Conservation (phyloP, 2,888 invertebrate species). For the Minunthozetes semirufus region DNA sequence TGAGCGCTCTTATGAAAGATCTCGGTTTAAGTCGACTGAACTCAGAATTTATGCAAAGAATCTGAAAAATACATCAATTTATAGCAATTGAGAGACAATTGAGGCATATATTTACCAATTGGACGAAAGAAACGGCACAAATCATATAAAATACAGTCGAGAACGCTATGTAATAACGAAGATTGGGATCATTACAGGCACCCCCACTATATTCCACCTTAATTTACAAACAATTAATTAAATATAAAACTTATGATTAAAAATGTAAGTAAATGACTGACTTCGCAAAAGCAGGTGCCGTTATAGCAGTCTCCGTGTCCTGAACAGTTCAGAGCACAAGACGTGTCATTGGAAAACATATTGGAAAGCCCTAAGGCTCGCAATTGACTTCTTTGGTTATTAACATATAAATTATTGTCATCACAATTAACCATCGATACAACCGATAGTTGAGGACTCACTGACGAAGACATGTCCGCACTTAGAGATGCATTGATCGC, state of each 20-base stretch:
- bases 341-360: constrained; percentile 43
- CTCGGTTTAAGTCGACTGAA: constrained; percentile 70
- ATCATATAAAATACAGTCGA: constrained; percentile 68
- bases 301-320: constrained; percentile 85
- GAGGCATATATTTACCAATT: constrained; percentile 56
- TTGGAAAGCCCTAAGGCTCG: constrained; percentile 7
- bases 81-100: neutral
- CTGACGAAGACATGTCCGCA: neutral
- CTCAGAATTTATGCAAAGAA: constrained; percentile 45
- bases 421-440: constrained; percentile 11
- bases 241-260: too few species aligned
- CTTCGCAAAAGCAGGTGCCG: constrained; percentile 84
- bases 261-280: constrained; percentile 46
- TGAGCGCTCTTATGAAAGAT: constrained; percentile 69
- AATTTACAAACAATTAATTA: neutral
- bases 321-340: constrained; percentile 69
- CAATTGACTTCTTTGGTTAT: constrained; percentile 18
- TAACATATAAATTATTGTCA: neutral
- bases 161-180: constrained; percentile 63
- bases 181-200: constrained; percentile 71
- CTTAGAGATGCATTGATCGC: neutral
- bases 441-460: neutral
- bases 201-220: constrained; percentile 68
- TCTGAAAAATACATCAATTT: constrained; percentile 38
- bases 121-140: constrained; percentile 73